These are phyloP conservation scores for Teleogryllus occipitalis DNA, from an alignment of 1,140 invertebrate genomes.

Conservation along the genomic window DNA sequence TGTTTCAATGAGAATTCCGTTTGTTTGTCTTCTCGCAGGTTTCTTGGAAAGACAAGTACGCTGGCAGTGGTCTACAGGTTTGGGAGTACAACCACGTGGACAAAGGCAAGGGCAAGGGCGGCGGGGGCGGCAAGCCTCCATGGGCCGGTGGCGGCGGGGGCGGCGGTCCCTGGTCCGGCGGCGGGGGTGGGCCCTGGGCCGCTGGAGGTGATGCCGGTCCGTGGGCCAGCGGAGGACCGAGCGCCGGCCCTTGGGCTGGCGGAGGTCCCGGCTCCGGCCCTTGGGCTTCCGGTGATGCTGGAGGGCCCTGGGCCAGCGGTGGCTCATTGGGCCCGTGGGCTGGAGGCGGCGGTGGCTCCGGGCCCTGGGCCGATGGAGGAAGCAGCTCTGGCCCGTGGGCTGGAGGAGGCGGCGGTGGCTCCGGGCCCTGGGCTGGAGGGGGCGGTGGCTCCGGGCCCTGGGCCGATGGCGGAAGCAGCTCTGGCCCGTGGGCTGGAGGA, in stretches of 20 bases:
- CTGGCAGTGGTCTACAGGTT: slow-evolving; percentile 2
- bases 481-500: too few species aligned
- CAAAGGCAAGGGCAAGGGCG: neutral
- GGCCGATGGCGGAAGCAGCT: too few species aligned
- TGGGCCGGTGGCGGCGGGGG: neutral
- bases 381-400: neutral
- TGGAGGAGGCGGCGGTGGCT: neutral
- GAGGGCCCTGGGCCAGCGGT: too few species aligned
- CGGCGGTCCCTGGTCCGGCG: too few species aligned
- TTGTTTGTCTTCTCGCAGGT: neutral
- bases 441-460: too few species aligned
- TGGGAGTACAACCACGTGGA: slow-evolving; percentile 13
- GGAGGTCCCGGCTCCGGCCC: neutral
- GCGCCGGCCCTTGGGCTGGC: neutral
- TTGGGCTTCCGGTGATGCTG: neutral
- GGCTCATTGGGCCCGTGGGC: neutral
- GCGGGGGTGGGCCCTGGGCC: neutral
- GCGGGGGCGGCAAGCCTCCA: neutral
- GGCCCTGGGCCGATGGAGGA: neutral
- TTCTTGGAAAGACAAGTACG: slow-evolving; percentile 7
- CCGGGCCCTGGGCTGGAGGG: too few species aligned
- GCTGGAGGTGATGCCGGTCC: neutral
- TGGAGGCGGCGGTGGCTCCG: neutral
- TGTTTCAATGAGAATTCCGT: too few species aligned
- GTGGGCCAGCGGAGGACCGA: neutral